phyloP scores from a whole-genome alignment of 1,140 invertebrate species.

The Drosophila willistoni region DNA sequence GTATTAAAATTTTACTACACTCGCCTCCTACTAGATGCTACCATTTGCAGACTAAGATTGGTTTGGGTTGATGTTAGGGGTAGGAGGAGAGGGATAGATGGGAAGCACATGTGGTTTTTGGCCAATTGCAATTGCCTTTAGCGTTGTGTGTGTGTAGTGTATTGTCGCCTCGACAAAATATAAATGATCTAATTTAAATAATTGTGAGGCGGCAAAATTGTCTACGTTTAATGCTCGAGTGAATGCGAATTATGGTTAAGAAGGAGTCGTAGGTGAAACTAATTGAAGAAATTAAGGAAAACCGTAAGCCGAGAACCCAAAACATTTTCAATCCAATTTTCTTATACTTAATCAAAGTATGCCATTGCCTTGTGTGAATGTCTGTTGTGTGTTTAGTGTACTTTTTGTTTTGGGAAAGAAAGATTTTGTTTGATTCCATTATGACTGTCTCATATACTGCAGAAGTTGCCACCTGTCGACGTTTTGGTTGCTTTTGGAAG shows the following conservation, averaged over 20 bases:
- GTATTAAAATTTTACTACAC: conserved; percentile 73
- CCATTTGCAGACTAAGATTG: conserved; percentile 18
- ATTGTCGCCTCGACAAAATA: conserved; percentile 66
- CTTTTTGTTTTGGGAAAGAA: background rate
- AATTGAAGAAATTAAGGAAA: conserved; percentile 4
- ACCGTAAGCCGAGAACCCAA: no score
- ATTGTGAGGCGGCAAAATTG: conserved; percentile 60
- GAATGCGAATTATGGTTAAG: conserved; percentile 45
- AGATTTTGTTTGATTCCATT: background rate
- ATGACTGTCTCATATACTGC: conserved; percentile 95
- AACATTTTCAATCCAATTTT: no score
- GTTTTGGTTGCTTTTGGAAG: conserved; percentile 92
- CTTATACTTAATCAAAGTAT: background rate
- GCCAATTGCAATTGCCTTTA: conserved; percentile 59
- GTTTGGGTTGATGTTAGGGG: background rate
- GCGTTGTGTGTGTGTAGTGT: conserved; percentile 25
- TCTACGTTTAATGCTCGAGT: conserved; percentile 65
- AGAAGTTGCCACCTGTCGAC: conserved; percentile 92
- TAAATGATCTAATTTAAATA: conserved; percentile 79
- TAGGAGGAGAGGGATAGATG: background rate
- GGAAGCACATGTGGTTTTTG: conserved; percentile 60
- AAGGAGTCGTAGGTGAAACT: conserved; percentile 9
- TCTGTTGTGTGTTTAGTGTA: background rate
- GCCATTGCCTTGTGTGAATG: background rate
- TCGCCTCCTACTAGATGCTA: conserved; percentile 44